Evolutionary conservation across 2,797 vertebrate genomes (phyloP).

Genomic region (Trachurus trachurus): DNA sequence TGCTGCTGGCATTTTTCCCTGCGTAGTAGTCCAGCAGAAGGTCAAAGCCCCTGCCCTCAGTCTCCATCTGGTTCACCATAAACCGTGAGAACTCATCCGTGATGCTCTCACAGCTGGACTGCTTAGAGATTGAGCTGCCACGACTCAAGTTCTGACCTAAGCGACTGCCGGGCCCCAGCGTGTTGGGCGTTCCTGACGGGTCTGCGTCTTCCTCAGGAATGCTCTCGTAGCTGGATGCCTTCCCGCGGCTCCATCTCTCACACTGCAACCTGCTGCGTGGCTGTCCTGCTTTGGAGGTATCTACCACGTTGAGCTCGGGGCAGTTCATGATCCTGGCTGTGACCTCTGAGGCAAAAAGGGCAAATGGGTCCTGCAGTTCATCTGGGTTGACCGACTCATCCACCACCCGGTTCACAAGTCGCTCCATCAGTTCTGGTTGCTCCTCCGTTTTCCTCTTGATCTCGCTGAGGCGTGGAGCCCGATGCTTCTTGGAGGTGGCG

Average conservation of each 20-base stretch:
- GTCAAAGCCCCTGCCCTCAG: constrained; percentile 95
- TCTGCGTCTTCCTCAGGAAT: constrained; percentile 94
- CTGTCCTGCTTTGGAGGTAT: constrained; percentile 92
- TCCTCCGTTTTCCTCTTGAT: constrained; percentile 99
- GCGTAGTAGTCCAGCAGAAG: constrained; percentile 97
- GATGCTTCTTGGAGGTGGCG: constrained; percentile 90
- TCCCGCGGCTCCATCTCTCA: constrained; percentile 93
- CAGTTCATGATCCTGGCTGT: constrained; percentile 97
- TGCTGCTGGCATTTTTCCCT: constrained; percentile 95
- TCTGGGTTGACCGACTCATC: constrained; percentile 95
- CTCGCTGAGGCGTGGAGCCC: constrained; percentile 97
- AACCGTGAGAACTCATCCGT: constrained; percentile 98
- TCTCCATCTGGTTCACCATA: constrained; percentile 99
- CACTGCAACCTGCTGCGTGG: constrained; percentile 91
- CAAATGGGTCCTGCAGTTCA: constrained; percentile 92
- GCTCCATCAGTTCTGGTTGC: constrained; percentile 98
- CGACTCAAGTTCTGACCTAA: constrained; percentile 93
- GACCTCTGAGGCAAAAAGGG: constrained; percentile 93
- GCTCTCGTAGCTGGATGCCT: constrained; percentile 96
- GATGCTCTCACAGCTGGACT: constrained; percentile 99
- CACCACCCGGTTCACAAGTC: constrained; percentile 95
- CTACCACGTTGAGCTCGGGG: constrained; percentile 91
- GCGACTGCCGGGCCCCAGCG: constrained; percentile 86
- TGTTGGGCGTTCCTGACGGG: constrained; percentile 85
- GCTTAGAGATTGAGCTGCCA: constrained; percentile 98